These are phyloP conservation scores for honey bee (Apis mellifera) DNA, from an alignment of 1,140 invertebrate species.

Conservation along the genomic window DNA sequence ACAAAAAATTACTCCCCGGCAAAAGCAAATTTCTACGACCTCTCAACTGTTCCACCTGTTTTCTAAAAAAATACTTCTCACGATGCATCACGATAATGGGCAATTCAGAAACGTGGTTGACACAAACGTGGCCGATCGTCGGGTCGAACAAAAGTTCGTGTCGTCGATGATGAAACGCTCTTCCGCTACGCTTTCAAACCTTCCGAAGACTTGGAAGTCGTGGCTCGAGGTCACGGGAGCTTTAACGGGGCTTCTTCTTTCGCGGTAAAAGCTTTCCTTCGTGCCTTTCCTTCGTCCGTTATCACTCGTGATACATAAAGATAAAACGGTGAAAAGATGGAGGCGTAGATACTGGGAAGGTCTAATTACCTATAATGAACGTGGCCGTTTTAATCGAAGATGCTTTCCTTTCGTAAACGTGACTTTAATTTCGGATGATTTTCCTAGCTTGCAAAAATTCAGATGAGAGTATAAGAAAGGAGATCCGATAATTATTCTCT, in stretches of 20 bases:
- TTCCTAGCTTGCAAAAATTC: conserved; percentile 30
- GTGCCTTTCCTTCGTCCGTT: conserved; percentile 2
- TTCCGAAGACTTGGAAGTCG: neutral
- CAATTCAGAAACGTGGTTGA: neutral
- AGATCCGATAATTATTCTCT: neutral
- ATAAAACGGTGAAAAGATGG: neutral
- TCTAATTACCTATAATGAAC: conserved; percentile 50
- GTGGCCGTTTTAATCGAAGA: conserved; percentile 46
- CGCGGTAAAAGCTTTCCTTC: conserved; percentile 37
- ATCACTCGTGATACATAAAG: conserved; percentile 30
- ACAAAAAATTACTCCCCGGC: neutral
- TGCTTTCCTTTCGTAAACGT: conserved; percentile 30
- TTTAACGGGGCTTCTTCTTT: conserved; percentile 23
- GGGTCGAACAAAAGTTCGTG: conserved; percentile 2
- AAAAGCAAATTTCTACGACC: neutral
- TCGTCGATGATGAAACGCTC: conserved; percentile 28
- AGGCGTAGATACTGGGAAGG: neutral
- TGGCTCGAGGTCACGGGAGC: neutral
- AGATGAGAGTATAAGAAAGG: neutral
- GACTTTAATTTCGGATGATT: conserved; percentile 33
- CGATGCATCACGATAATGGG: neutral
- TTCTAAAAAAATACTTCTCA: neutral
- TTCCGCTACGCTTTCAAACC: conserved; percentile 23
- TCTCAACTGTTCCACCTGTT: neutral
- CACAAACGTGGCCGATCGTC: neutral